These are phyloP conservation scores for Crotalus horridus DNA, from an alignment of 2,113 vertebrate genomes.

Conservation along the genomic window DNA sequence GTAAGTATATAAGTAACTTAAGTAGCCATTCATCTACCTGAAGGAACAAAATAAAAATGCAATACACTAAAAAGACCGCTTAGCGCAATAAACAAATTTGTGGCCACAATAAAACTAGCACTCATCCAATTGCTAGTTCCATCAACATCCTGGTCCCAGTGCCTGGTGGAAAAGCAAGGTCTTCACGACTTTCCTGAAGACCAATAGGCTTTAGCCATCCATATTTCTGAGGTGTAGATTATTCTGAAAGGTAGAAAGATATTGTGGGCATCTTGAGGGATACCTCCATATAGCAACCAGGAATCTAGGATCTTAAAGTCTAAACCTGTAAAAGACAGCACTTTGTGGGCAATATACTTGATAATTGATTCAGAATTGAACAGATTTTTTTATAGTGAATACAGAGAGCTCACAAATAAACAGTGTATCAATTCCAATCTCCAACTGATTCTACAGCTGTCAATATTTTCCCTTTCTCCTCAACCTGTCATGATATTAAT, in stretches of 20 bases:
- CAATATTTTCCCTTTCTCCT: not conserved
- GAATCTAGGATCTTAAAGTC: not conserved
- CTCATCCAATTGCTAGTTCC: not conserved
- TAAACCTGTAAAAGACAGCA: not conserved
- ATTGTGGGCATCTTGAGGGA: not conserved
- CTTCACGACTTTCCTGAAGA: not conserved
- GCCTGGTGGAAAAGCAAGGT: not conserved
- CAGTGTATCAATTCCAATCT: not conserved
- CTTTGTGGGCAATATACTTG: not conserved
- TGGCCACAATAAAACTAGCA: not conserved
- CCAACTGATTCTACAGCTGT: not conserved
- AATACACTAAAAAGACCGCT: not conserved
- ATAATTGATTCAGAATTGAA: not conserved
- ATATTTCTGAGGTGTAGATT: not conserved
- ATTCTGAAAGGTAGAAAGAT: not conserved
- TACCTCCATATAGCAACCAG: not conserved
- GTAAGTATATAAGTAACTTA: not conserved
- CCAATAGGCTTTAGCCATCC: not conserved
- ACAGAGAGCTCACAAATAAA: not conserved
- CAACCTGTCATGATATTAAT: not conserved
- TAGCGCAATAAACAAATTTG: not conserved
- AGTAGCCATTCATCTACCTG: not conserved
- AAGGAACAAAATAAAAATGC: not conserved
- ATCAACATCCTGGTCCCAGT: not conserved
- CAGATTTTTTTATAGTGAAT: not conserved